Conservation (phyloP, 1,140 invertebrate genomes). For the Drosophila lowei region DNA sequence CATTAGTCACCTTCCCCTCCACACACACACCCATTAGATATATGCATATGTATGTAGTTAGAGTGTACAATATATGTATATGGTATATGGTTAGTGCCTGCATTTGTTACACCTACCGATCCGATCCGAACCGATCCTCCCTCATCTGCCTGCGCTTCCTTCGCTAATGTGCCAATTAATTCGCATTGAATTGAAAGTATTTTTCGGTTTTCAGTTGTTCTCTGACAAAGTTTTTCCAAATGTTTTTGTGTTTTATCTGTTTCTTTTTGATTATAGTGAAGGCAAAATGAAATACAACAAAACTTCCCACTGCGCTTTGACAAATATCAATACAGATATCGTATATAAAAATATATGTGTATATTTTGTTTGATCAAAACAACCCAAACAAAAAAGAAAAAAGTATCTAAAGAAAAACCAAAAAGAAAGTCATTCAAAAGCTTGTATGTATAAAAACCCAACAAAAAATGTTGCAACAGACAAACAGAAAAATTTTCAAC, state of each 20-base stretch:
- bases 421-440: conserved; percentile 66
- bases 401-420: conserved; percentile 39
- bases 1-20: conserved; percentile 44
- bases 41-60: conserved; percentile 9
- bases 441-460: conserved; percentile 73
- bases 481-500: conserved; percentile 58
- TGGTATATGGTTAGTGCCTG: conserved; percentile 28
- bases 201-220: conserved; percentile 41
- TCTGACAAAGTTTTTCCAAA: conserved; percentile 50
- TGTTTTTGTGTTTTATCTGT: conserved; percentile 60
- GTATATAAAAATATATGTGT: conserved; percentile 36
- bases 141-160: conserved; percentile 45
- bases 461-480: conserved; percentile 52
- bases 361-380: conserved; percentile 28
- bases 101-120: conserved; percentile 32
- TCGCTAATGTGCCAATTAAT: conserved; percentile 40
- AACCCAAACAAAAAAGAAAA: conserved; percentile 33
- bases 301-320: conserved; percentile 83
- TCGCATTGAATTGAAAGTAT: conserved; percentile 44
- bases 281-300: conserved; percentile 83
- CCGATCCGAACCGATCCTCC: not conserved
- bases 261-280: conserved; percentile 78
- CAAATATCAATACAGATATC: conserved; percentile 58
- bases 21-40: not conserved
- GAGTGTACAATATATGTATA: conserved; percentile 11